Evolutionary conservation across 1,140 invertebrate species (phyloP).

Genomic region (Periplaneta americana): DNA sequence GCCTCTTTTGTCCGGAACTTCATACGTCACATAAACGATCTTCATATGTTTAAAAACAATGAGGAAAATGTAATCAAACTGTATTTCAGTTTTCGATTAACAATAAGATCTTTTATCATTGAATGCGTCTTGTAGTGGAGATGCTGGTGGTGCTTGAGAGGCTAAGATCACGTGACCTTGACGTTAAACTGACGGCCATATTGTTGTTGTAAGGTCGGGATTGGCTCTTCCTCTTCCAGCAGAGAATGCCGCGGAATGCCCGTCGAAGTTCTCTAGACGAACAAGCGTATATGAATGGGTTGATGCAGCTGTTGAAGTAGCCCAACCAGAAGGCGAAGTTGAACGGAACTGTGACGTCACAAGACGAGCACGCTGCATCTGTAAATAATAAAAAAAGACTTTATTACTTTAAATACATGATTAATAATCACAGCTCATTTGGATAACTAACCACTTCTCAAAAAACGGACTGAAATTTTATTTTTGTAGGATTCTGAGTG

Average conservation of each 20-base stretch:
- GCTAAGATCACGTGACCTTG: not conserved
- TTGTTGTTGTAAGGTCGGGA: not conserved
- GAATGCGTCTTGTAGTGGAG: not conserved
- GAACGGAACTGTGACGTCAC: conserved; percentile 42
- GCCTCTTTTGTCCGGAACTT: too few relatives aligned
- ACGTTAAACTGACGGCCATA: not conserved
- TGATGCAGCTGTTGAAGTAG: conserved; percentile 65
- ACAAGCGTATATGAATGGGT: conserved; percentile 63
- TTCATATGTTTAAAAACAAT: too few relatives aligned
- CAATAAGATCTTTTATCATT: too few relatives aligned
- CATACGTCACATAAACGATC: too few relatives aligned
- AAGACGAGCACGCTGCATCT: conserved; percentile 42
- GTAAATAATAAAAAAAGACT: conserved; percentile 22
- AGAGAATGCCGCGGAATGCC: conserved; percentile 39
- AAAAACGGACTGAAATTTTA: too few relatives aligned
- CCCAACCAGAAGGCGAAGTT: conserved; percentile 60
- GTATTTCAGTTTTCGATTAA: too few relatives aligned
- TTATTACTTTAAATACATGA: too few relatives aligned
- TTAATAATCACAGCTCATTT: too few relatives aligned
- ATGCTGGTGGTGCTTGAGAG: not conserved
- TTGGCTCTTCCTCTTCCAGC: not conserved
- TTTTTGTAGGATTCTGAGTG: too few relatives aligned
- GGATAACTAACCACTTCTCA: too few relatives aligned
- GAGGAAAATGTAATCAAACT: too few relatives aligned
- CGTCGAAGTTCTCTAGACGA: conserved; percentile 50